Evolutionary conservation across 1,140 invertebrate species (phyloP), one percentile per base, ranked within the genome.

Genomic region (Steinernema khuongi): DNA sequence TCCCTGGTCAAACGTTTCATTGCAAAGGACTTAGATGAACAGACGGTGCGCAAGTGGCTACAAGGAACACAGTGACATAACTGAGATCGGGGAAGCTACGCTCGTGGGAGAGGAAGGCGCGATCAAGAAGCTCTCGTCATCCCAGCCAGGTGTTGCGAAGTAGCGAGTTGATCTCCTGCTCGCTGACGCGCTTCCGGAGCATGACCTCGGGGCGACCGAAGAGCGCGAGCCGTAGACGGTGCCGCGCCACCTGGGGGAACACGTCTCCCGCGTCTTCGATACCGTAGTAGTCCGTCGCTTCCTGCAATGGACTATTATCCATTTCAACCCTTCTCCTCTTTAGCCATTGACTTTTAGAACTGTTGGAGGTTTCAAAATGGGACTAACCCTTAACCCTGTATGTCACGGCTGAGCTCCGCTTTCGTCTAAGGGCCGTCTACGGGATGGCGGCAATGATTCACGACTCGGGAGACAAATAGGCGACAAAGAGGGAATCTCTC

Each of bases 101-200:
- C 7, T 11, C 50, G 50, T 60, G 26, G n/a, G 50, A 60, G 50
- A 60, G 26, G 50, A 26, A 60, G 4, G 7, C 11, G 50, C 26
- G 50, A 60, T n/a, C 7, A n/a, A n/a, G n/a, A n/a, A n/a, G 36
- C 7, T 11, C 7, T 11, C 36, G 36, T 41, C 36, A 60, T 60
- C 50, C 50, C 7, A 60, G 50, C 50, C 50, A 60, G 19, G 50
- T 60, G 50, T 60, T 60, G 14, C 50, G 50, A 26, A 60, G 50
- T 26, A 60, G 50, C 19, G 50, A 60, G 50, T 60, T 60, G 50
- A 60, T 60, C 50, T 60, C 50, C 50, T 60, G 50, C 50, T 60
- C 50, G 19, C 50, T 60, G 50, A 60, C 50, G 19, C 50, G 50
- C 22, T 60, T 60, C 11, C 50, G 50, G 26, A 60, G 50, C 50